A percentile compares a stretch with the other conserved stretches of the same genome.
Evolutionary conservation across 2,797 vertebrate genomes (phyloP).

Genomic region (Epinephelus awoara): DNA sequence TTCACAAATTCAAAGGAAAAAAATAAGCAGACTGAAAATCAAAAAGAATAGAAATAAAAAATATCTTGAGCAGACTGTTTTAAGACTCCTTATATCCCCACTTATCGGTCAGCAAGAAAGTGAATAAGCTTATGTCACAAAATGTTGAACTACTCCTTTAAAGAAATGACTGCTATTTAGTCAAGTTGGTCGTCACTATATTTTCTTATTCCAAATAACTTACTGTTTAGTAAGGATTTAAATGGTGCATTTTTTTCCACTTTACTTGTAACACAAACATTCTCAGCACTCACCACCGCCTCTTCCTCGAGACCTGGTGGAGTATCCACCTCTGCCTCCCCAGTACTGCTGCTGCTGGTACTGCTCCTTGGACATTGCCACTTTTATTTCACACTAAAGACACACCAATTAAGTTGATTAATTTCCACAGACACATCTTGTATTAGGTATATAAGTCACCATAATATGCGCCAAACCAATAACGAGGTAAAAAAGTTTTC

Average conservation of each 20-base stretch:
- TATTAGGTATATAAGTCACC: neutral
- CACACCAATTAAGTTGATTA: neutral
- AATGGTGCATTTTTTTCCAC: neutral
- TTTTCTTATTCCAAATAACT: neutral
- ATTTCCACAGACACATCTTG: neutral
- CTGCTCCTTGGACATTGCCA: constrained; percentile 99
- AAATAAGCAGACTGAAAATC: too few species aligned
- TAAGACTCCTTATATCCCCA: too few species aligned
- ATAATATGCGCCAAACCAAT: too few species aligned
- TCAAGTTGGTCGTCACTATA: neutral
- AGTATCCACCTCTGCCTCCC: constrained; percentile 92
- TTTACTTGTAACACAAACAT: neutral
- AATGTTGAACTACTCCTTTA: neutral
- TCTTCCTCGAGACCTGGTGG: constrained; percentile 92
- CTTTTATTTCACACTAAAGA: constrained; percentile 97
- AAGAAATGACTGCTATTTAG: neutral
- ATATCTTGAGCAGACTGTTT: too few species aligned
- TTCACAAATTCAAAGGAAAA: too few species aligned
- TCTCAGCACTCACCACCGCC: constrained; percentile 88
- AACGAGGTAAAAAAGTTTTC: neutral
- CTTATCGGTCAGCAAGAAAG: neutral
- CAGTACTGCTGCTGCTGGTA: constrained; percentile 99
- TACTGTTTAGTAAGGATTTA: neutral
- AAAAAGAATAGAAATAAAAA: too few species aligned
- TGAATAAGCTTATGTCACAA: too few species aligned